These are phyloP conservation scores for Picus viridis DNA, from an alignment of 2,797 vertebrate species.

Conservation along the genomic window DNA sequence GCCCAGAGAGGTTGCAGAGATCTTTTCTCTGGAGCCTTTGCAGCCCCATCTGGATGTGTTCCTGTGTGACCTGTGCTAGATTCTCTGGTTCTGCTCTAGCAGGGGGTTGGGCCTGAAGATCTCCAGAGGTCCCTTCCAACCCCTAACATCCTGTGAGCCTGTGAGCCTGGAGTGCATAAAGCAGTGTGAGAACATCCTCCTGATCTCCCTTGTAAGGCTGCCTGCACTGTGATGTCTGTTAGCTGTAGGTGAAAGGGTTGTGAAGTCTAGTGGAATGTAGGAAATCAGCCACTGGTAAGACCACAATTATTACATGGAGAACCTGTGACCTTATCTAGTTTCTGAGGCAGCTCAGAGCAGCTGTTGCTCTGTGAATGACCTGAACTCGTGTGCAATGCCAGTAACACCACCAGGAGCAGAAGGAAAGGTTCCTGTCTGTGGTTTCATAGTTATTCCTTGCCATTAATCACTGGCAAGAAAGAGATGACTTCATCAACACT, in stretches of 20 bases:
- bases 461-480: constrained; percentile 35
- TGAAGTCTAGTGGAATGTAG: constrained; percentile 58
- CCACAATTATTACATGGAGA: constrained; percentile 2
- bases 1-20: no score
- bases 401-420: constrained; percentile 17
- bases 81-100: no score
- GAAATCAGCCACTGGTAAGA: constrained; percentile 46
- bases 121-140: no score
- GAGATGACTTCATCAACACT: constrained; percentile 14
- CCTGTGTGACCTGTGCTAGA: no score
- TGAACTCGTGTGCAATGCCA: constrained; percentile 27
- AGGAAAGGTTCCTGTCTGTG: constrained; percentile 19
- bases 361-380: constrained; percentile 76
- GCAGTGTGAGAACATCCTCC: background rate
- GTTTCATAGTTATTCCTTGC: constrained; percentile 19
- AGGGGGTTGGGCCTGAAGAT: no score
- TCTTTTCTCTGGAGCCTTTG: no score
- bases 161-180: fast-evolving
- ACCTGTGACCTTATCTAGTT: constrained; percentile 76
- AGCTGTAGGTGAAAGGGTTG: constrained; percentile 37
- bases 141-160: no score
- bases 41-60: no score
- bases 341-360: constrained; percentile 62
- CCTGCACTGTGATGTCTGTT: constrained; percentile 1
- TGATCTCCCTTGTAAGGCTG: background rate